A percentile compares a stretch with the other conserved stretches of the same genome.
Conservation (phyloP, 1,140 invertebrate genomes). For the Drosophila pallidifrons region DNA sequence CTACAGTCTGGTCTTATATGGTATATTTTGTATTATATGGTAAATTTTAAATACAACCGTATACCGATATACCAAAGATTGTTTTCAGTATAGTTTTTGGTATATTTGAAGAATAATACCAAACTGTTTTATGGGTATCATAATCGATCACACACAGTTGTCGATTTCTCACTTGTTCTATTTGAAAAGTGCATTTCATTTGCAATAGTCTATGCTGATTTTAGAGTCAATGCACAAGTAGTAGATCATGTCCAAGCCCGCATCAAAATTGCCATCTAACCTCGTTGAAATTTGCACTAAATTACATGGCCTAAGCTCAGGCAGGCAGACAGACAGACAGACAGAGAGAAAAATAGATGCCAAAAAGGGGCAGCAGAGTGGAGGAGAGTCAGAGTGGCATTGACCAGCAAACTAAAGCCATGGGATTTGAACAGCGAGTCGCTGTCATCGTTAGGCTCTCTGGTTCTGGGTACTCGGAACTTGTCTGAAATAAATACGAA, state of each 20-base stretch:
- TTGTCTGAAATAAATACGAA: conserved; percentile 79
- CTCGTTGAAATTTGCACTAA: conserved; percentile 44
- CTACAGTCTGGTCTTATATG: too few relatives aligned
- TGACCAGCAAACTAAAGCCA: conserved; percentile 9
- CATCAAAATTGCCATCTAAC: conserved; percentile 59
- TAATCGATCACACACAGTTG: too few relatives aligned
- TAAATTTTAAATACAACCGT: too few relatives aligned
- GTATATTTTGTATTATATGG: too few relatives aligned
- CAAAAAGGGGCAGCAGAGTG: background rate
- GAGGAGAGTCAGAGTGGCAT: background rate
- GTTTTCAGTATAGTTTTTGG: too few relatives aligned
- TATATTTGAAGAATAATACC: too few relatives aligned
- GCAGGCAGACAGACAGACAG: too few relatives aligned
- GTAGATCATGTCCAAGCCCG: conserved; percentile 17
- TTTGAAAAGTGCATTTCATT: too few relatives aligned
- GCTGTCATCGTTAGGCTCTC: conserved; percentile 41
- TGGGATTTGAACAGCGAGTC: conserved; percentile 21
- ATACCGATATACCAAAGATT: too few relatives aligned
- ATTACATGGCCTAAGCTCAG: conserved; percentile 30
- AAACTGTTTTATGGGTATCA: too few relatives aligned
- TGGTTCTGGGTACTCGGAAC: conserved; percentile 41
- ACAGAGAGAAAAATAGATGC: background rate
- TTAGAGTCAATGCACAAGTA: background rate
- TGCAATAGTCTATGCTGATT: background rate
- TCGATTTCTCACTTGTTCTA: too few relatives aligned